Evolutionary conservation across 2,113 vertebrate genomes (phyloP).

Genomic region (Lasiurus borealis): DNA sequence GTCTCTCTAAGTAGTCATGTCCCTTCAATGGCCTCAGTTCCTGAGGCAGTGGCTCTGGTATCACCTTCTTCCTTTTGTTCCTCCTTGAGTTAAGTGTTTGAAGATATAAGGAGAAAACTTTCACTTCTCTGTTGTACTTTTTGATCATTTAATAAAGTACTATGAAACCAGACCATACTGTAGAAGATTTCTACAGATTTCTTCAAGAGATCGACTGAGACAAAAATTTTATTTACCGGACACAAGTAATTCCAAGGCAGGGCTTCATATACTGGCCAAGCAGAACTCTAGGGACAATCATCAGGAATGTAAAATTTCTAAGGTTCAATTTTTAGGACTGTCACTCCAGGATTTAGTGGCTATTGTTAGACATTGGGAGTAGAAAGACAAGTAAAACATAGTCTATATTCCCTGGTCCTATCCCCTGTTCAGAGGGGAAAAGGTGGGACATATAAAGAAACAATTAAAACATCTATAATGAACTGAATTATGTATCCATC

Average conservation of each 20-base stretch:
- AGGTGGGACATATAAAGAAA: neutral
- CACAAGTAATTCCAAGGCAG: neutral
- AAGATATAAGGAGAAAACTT: neutral
- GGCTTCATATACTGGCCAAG: neutral
- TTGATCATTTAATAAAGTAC: neutral
- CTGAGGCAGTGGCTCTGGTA: neutral
- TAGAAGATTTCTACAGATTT: neutral
- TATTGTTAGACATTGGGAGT: neutral
- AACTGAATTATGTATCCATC: neutral
- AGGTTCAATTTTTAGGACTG: neutral
- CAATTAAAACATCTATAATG: neutral
- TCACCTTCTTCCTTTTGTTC: neutral
- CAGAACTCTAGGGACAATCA: neutral
- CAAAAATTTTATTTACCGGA: neutral
- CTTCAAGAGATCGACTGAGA: neutral
- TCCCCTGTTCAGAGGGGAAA: neutral
- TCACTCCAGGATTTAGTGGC: conserved; percentile 1
- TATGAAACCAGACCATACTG: neutral
- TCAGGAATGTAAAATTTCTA: neutral
- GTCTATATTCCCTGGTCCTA: neutral
- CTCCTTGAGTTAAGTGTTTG: neutral
- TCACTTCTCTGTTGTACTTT: neutral
- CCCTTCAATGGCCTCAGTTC: neutral
- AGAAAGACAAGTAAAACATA: neutral
- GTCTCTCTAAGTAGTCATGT: neutral